These are phyloP conservation scores for Drosophila nigrodunni DNA, from an alignment of 1,140 invertebrate genomes.

Conservation along the genomic window DNA sequence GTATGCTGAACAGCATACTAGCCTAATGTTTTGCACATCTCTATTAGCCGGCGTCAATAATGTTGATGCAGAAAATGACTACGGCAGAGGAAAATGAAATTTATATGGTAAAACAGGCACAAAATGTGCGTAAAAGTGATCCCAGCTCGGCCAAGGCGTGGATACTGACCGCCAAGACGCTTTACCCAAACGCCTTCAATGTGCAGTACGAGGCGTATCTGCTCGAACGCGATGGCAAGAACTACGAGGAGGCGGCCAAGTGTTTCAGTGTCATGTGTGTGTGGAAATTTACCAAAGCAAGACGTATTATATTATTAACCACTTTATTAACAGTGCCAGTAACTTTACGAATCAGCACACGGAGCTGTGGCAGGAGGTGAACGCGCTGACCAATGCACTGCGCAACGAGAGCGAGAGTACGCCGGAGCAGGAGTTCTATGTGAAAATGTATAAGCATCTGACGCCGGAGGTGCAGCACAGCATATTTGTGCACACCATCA, in stretches of 20 bases:
- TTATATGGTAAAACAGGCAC: constrained; percentile 69
- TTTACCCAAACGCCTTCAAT: constrained; percentile 93
- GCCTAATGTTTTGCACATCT: constrained; percentile 13
- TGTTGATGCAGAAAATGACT: constrained; percentile 19
- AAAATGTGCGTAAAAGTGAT: constrained; percentile 85
- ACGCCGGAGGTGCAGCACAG: constrained; percentile 90
- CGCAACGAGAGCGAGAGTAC: constrained; percentile 86
- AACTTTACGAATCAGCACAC: constrained; percentile 85
- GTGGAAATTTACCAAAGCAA: no score
- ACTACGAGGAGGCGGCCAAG: constrained; percentile 92
- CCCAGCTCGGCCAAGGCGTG: constrained; percentile 93
- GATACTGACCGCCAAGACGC: constrained; percentile 95
- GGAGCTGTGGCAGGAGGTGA: constrained; percentile 92
- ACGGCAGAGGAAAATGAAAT: constrained; percentile 58
- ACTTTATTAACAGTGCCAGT: constrained; percentile 66
- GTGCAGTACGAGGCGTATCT: constrained; percentile 94
- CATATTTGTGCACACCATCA: constrained; percentile 91
- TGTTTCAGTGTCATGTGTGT: constrained; percentile 89
- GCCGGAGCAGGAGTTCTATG: constrained; percentile 85
- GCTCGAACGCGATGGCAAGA: constrained; percentile 91
- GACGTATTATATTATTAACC: background rate
- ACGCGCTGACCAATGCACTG: constrained; percentile 90
- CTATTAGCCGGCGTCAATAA: constrained; percentile 29
- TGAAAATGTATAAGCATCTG: constrained; percentile 89
- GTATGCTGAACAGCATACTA: background rate